Base-by-base conservation (phyloP, 2,888 invertebrate species). In the Leptura quadrifasciata region DNA sequence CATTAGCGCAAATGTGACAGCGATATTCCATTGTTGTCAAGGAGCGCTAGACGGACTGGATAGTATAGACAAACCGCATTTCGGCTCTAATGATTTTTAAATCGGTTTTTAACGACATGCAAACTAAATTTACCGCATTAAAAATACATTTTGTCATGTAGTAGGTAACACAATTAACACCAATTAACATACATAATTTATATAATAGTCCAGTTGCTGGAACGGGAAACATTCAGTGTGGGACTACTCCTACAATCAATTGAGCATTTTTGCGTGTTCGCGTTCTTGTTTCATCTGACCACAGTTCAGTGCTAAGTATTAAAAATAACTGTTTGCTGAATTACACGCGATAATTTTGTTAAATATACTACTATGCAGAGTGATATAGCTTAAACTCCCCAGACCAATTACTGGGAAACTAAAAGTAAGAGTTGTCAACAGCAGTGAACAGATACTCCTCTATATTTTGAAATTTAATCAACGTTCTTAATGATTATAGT, bases 71-170 rank as follows among this genome's bases (percentile, higher is more conserved):
- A 31, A 31, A 31, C 27, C 27, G 27, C 27, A 31, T 6, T 31
- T 31, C 0, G 27, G 27, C 8, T 31, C 27, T 31, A 61, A 61
- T 61, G 31, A 61, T 27, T 61, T 61, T 61, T 61, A 61, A 61
- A 61, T 61, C n/a, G 2, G 60, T 61, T 61, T 31, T 61, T 31
- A 61, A 60, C 27, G 24, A 27, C 21, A n/a, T 31, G 60, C 31
- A 31, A 31, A 10, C 8, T 61, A n/a, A n/a, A 47, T 12, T 15
- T n/a, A 47, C 3, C 5, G 47, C n/a, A 47, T n/a, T n/a, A 47
- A 47, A 47, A 47, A 47, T 15, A 39, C n/a, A n/a, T 47, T 47
- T 47, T 3, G 15, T 47, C n/a, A 6, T 4, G 5, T 47, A 47
- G 47, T n/a, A 17, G 2, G n/a, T 47, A 47, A 47, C 15, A n/a